These are phyloP conservation scores for Panagrolaimus sp. DNA, from an alignment of 1,140 invertebrate genomes.

Conservation along the genomic window DNA sequence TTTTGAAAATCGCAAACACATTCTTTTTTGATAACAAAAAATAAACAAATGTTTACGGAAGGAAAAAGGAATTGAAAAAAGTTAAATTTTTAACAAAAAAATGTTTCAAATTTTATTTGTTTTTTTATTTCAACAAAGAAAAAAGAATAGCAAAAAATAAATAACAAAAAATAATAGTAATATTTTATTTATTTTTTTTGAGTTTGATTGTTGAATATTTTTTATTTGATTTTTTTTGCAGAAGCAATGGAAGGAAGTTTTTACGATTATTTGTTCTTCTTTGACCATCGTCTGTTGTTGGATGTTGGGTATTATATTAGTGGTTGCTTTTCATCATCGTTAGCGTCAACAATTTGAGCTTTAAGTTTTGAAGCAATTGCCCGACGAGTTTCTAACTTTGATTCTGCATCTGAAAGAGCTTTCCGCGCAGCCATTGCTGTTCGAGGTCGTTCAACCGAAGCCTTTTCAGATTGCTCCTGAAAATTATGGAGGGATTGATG, in stretches of 20 bases:
- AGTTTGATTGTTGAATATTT: too few relatives aligned
- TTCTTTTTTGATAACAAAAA: too few relatives aligned
- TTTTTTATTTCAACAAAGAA: not conserved
- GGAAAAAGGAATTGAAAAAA: not conserved
- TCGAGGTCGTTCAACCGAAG: not conserved
- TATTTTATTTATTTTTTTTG: not conserved
- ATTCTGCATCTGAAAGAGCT: not conserved
- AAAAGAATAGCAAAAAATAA: conserved; percentile 4
- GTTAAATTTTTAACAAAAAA: not conserved
- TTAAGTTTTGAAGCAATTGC: conserved; percentile 10
- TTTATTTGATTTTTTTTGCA: not conserved
- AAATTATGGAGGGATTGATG: too few relatives aligned
- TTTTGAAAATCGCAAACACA: too few relatives aligned
- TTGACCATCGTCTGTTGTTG: not conserved
- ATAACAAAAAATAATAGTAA: conserved; percentile 14
- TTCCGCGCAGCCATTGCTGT: not conserved
- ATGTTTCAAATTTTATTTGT: not conserved
- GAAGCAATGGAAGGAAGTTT: conserved; percentile 2
- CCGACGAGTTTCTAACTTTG: not conserved
- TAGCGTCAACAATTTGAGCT: not conserved
- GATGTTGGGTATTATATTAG: not conserved
- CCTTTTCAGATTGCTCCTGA: conserved; percentile 7
- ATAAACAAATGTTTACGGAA: too few relatives aligned
- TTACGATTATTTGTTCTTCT: conserved; percentile 4
- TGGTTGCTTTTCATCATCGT: not conserved